These are phyloP conservation scores for Rhynchotus rufescens DNA, from an alignment of 2,797 vertebrate genomes.

Conservation along the genomic window DNA sequence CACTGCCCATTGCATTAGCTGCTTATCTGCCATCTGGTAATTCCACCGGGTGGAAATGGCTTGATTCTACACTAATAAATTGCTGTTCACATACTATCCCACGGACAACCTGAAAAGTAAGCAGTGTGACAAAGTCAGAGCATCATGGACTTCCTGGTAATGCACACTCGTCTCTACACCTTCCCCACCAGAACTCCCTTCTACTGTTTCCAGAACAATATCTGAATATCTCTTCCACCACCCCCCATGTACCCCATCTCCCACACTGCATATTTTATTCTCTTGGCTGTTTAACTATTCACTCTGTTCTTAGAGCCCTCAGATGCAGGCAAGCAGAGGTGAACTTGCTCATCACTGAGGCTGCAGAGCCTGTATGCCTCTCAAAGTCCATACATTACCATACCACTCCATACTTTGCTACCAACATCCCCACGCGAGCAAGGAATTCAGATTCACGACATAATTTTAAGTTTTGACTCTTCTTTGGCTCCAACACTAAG, in stretches of 20 bases:
- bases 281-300: background rate
- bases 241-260: background rate
- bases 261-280: background rate
- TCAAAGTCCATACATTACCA: background rate
- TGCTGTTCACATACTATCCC: background rate
- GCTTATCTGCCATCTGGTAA: background rate
- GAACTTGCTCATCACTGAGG: background rate
- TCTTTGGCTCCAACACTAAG: background rate
- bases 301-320: background rate
- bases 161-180: rapidly evolving
- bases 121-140: background rate
- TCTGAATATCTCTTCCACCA: background rate
- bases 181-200: background rate
- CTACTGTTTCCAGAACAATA: background rate
- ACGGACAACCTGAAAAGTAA: background rate
- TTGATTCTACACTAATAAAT: background rate
- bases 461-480: background rate
- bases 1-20: background rate
- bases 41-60: rapidly evolving
- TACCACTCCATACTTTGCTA: background rate
- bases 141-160: background rate
- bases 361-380: background rate
- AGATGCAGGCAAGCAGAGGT: background rate
- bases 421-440: background rate
- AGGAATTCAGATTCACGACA: background rate